Percentiles rank a stretch among this genome's conserved stretches.
These are phyloP conservation scores for Seriola dumerili DNA, from an alignment of 2,113 vertebrate species.

Conservation along the genomic window DNA sequence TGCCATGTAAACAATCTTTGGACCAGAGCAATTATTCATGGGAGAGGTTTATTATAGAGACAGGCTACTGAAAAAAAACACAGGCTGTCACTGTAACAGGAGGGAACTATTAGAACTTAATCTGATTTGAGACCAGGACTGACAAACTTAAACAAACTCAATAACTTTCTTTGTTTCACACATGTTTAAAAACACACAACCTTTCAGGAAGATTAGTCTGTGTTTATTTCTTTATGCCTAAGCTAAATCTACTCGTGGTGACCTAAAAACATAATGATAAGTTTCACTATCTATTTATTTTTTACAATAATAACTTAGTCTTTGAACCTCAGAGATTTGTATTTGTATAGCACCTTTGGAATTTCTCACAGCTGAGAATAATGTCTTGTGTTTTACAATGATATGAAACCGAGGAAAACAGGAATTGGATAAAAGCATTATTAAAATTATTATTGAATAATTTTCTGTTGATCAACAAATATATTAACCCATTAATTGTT, in stretches of 20 bases:
- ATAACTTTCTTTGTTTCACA: too few relatives aligned
- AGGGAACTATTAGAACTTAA: background rate
- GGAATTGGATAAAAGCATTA: background rate
- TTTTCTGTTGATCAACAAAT: background rate
- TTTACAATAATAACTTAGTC: background rate
- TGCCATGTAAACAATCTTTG: slow-evolving; percentile 11
- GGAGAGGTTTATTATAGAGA: background rate
- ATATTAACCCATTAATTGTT: background rate
- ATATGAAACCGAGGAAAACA: too few relatives aligned
- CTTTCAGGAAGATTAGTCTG: background rate
- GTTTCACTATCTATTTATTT: background rate
- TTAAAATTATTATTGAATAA: background rate
- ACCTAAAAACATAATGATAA: background rate
- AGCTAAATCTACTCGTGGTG: background rate
- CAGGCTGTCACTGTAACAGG: background rate
- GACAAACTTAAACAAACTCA: too few relatives aligned
- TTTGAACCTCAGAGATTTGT: too few relatives aligned
- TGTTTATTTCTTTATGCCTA: background rate
- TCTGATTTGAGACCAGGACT: too few relatives aligned
- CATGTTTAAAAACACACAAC: background rate
- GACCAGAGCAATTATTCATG: background rate
- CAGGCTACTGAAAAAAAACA: background rate
- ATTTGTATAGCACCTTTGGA: too few relatives aligned
- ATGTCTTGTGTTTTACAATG: too few relatives aligned
- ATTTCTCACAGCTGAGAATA: too few relatives aligned